Evolutionary conservation across 2,888 invertebrate species (phyloP), one percentile per base, ranked within the genome.

Genomic region (Nebria salina): DNA sequence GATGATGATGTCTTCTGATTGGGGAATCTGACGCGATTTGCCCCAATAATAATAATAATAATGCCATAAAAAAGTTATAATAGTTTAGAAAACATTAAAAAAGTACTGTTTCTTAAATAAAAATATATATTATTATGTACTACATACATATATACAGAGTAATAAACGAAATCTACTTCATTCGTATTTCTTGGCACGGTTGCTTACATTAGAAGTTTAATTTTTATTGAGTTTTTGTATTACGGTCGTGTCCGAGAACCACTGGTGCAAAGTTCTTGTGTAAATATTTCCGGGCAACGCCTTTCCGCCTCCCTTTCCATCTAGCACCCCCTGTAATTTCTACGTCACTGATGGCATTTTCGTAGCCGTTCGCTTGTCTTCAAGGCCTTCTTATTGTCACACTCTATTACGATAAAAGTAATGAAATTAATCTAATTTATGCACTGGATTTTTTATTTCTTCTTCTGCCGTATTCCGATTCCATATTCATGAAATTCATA

Each of bases 241-340:
- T 77, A 77, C 72, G 72, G 77, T 72, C 72, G 11, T 8, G 26
- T 75, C 72, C 76, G 81, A 72, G 11, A 54, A 54, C 54, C 54
- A 72, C 41, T 76, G 73, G 72, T 75, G 76, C 76, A 75, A 81
- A 81, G 81, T 81, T 81, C 81, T 81, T 81, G 81, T 81, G 81
- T 86, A 86, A 87, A 86, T 86, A 85, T 85, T 83, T 83, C 84
- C 83, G 81, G 81, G 83, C 83, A 84, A 82, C 83, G 83, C 83
- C 84, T 84, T 82, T 83, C 83, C 83, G 4, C 34, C 34, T 5
- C 83, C 83, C 84, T 80, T 54, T 74, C 70, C 70, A 8, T 8
- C 68, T 15, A 76, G 76, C 84, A 79, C 82, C 83, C 79, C 74
- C 73, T 42, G 6, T n/a, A 13, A 13, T 8, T 3, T 41, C n/a